Base-by-base conservation (phyloP, 2,888 invertebrate genomes). In the Eumerus sabulonum region DNA sequence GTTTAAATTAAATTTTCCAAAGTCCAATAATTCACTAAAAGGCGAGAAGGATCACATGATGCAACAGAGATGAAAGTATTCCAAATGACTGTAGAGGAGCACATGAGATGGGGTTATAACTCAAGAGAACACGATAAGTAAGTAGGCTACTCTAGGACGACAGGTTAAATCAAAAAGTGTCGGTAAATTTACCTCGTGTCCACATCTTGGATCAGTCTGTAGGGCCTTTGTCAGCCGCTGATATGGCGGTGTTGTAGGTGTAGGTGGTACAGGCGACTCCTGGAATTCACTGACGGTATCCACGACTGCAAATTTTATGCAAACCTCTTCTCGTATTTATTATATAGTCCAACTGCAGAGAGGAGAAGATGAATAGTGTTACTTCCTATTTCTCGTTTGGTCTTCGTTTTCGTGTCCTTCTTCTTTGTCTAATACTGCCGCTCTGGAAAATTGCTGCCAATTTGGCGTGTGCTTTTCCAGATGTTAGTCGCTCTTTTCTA, bases 191-290 rank as follows among this genome's bases (percentile, higher is more conserved):
- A 90, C 90, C 89, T 90, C 90, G 86, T 90, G 90, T 82, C 89
- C 87, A 85, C 90, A 90, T 87, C 90, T 88, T 83, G 90, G 89
- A 87, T 91, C 90, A 87, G 90, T 89, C 85, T 91, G 90, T 83
- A 90, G 86, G 70, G 90, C 90, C 85, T 90, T 90, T 79, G 90
- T 88, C 56, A 91, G 89, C 84, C 90, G 89, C 84, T 90, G 90
- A 86, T 91, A 91, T 70, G 90, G 89, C 83, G 89, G 88, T 83
- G 88, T 87, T 82, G 87, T 85, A 73, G 88, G 87, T 83, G 88
- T 86, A 82, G 85, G 83, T 83, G 84, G 85, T 82, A 85, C 85
- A 83, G 84, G 84, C 77, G 82, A 83, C 82, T 87, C 87, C 83
- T 85, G 84, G 83, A 85, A 85, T 86, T 86, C 86, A 86, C 85